These are phyloP conservation scores for Turnix velox DNA, from an alignment of 2,113 vertebrate genomes.

Conservation along the genomic window DNA sequence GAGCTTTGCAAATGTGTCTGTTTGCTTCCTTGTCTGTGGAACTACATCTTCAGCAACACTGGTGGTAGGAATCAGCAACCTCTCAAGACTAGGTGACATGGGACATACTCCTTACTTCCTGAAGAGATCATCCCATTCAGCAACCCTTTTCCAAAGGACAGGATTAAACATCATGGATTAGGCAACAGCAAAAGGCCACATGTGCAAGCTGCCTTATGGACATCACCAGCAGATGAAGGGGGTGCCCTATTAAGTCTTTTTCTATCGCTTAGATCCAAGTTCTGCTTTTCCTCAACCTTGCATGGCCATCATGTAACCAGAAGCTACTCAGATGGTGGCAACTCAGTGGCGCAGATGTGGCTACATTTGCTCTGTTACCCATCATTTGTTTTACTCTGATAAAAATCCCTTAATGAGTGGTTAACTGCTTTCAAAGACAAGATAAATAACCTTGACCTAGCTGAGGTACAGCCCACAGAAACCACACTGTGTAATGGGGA, in stretches of 20 bases:
- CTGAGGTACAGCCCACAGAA: constrained; percentile 3
- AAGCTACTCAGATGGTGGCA: not conserved
- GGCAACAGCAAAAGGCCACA: not conserved
- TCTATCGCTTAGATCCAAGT: not conserved
- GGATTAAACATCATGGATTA: not conserved
- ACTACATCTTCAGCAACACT: not conserved
- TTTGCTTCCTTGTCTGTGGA: not conserved
- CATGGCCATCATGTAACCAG: not conserved
- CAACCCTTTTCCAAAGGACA: not conserved
- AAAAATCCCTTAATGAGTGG: not conserved
- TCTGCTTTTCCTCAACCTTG: not conserved
- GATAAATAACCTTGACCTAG: not conserved
- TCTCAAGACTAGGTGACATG: not conserved
- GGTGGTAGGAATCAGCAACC: not conserved
- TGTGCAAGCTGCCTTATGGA: not conserved
- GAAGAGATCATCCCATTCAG: not conserved
- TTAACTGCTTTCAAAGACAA: not conserved
- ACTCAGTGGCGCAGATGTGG: not conserved
- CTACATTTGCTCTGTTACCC: not conserved
- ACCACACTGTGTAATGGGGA: not conserved
- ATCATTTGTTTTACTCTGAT: not conserved
- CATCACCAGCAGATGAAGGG: not conserved
- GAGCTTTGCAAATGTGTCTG: not conserved
- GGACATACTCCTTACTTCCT: not conserved
- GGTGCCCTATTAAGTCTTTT: not conserved